phyloP scores from a whole-genome alignment of 2,113 vertebrate genomes.

The Saguinus imperator region DNA sequence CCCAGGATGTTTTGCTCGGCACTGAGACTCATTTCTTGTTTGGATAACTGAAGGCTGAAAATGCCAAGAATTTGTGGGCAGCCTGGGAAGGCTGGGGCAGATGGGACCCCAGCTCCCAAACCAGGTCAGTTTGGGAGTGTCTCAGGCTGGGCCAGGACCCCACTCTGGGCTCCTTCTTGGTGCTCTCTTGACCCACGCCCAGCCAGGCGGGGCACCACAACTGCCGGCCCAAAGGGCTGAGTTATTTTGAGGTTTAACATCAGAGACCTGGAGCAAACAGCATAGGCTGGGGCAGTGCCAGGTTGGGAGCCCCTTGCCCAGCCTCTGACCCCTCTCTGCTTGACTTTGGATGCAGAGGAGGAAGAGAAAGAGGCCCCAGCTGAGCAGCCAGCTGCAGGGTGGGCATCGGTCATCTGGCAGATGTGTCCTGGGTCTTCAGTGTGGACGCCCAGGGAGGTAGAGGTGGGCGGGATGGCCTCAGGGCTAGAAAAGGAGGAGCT shows the following conservation, averaged over 20 bases:
- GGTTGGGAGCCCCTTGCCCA: background rate
- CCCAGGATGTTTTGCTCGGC: conserved; percentile 40
- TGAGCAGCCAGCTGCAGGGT: background rate
- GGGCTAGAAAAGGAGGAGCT: background rate
- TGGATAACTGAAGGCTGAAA: conserved; percentile 62
- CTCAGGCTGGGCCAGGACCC: conserved; percentile 8
- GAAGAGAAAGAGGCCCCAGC: background rate
- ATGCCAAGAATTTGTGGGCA: conserved; percentile 73
- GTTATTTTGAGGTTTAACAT: conserved; percentile 53
- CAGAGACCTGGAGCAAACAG: background rate
- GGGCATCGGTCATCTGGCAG: background rate
- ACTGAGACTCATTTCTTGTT: conserved; percentile 61
- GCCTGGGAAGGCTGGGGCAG: conserved; percentile 27
- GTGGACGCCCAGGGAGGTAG: background rate
- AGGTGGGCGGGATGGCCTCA: background rate
- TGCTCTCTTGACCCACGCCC: background rate
- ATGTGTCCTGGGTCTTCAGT: background rate
- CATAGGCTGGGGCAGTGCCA: background rate
- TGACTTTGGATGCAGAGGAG: background rate
- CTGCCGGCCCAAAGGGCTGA: background rate
- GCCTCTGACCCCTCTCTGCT: background rate
- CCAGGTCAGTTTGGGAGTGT: conserved; percentile 26
- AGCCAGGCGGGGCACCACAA: background rate
- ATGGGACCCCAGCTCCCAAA: background rate
- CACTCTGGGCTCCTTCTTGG: background rate